A percentile compares a stretch with the other conserved stretches of the same genome.
Conservation (phyloP, 2,113 vertebrate genomes). For the Pimephales promelas region DNA sequence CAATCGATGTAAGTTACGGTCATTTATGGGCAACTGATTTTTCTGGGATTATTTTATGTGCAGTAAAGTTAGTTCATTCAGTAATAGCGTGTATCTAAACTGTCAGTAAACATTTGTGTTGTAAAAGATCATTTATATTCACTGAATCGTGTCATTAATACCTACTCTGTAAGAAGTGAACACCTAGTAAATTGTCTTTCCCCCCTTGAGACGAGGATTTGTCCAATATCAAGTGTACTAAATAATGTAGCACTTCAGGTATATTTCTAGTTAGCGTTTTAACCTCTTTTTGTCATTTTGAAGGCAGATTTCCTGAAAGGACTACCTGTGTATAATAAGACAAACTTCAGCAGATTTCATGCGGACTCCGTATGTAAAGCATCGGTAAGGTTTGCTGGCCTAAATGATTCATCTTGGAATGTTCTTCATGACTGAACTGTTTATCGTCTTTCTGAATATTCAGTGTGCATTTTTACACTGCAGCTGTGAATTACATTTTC, state of each 20-base stretch:
- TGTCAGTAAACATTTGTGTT: background rate
- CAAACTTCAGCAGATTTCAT: conserved; percentile 97
- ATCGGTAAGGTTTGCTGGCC: conserved; percentile 81
- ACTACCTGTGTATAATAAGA: conserved; percentile 97
- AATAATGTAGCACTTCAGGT: background rate
- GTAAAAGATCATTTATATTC: background rate
- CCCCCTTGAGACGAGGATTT: background rate
- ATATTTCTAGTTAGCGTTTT: background rate
- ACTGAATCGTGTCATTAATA: background rate
- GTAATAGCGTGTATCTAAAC: background rate
- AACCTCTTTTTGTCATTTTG: conserved; percentile 1
- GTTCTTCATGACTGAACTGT: background rate
- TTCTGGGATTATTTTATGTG: background rate
- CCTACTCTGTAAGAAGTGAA: background rate
- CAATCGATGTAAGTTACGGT: no score
- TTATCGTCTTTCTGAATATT: background rate
- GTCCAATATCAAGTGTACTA: background rate
- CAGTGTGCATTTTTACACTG: background rate
- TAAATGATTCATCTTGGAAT: background rate
- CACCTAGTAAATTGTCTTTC: background rate
- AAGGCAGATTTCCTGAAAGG: conserved; percentile 98
- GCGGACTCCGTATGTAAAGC: conserved; percentile 98
- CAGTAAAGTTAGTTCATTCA: background rate
- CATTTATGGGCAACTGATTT: background rate
- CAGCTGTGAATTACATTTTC: background rate